These are phyloP conservation scores for Idaea biselata DNA, from an alignment of 2,888 invertebrate genomes.

Conservation along the genomic window DNA sequence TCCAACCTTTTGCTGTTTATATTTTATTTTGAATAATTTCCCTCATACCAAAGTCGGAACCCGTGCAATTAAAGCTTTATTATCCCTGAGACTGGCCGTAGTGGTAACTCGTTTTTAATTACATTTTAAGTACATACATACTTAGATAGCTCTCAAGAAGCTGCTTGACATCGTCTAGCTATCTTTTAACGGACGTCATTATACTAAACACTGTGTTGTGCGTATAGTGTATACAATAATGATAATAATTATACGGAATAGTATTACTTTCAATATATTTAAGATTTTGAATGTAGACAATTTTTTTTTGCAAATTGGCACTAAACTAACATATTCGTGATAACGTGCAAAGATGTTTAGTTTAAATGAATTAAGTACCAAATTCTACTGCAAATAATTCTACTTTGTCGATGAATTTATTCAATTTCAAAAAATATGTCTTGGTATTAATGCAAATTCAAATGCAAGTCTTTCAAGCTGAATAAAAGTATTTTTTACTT, in stretches of 20 bases:
- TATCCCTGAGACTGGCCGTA: conserved; percentile 47
- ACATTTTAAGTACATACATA: conserved; percentile 58
- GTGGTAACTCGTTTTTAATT: conserved; percentile 67
- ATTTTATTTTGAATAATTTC: conserved; percentile 46
- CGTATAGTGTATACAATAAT: conserved; percentile 1
- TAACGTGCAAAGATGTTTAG: background rate
- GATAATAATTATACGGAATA: too few relatives aligned
- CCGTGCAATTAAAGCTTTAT: conserved; percentile 61
- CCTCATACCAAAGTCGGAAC: conserved; percentile 40
- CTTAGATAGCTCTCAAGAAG: conserved; percentile 46
- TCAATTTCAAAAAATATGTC: conserved; percentile 3
- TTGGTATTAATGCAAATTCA: conserved; percentile 7
- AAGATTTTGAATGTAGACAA: conserved; percentile 5
- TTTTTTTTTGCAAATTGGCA: conserved; percentile 3
- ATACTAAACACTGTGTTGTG: conserved; percentile 37
- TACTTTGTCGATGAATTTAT: background rate
- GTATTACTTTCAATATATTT: background rate
- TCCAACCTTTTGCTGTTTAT: conserved; percentile 23
- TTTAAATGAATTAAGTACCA: background rate
- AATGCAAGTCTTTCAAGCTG: conserved; percentile 8
- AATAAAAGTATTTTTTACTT: conserved; percentile 22
- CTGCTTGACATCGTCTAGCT: conserved; percentile 36
- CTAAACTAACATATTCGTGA: background rate
- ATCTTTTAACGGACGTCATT: conserved; percentile 45
- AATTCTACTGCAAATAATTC: background rate